phyloP scores from a whole-genome alignment of 2,888 invertebrate species.

The Ectemnius cavifrons region DNA sequence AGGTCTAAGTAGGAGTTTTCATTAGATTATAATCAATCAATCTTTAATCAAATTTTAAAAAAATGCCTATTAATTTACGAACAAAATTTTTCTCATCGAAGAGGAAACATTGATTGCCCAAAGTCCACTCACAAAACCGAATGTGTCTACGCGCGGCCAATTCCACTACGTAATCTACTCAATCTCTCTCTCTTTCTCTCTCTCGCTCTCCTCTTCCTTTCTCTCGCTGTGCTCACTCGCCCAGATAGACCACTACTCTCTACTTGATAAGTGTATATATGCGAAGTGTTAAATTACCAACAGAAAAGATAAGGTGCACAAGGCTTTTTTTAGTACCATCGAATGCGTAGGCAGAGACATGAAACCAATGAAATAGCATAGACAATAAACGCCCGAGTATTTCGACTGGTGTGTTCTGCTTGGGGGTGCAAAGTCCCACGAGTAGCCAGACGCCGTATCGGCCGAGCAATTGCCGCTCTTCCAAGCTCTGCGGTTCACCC shows the following conservation, averaged over 20 bases:
- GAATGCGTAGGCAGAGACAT: slow-evolving; percentile 97
- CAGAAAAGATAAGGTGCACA: slow-evolving; percentile 77
- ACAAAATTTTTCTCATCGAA: too few species aligned
- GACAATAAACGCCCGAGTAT: slow-evolving; percentile 94
- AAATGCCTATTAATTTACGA: too few species aligned
- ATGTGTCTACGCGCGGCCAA: slow-evolving; percentile 68
- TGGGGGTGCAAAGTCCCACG: slow-evolving; percentile 93
- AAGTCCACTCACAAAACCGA: slow-evolving; percentile 29
- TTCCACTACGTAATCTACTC: slow-evolving; percentile 44
- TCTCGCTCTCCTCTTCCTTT: slow-evolving; percentile 8
- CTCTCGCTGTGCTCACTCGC: slow-evolving; percentile 51
- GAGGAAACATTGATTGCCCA: too few species aligned
- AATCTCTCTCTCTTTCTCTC: slow-evolving; percentile 19
- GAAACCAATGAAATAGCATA: slow-evolving; percentile 99
- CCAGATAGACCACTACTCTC: slow-evolving; percentile 43
- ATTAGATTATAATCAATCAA: too few species aligned
- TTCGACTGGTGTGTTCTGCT: slow-evolving; percentile 87
- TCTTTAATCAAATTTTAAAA: too few species aligned
- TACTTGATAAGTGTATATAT: slow-evolving; percentile 73
- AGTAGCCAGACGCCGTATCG: slow-evolving; percentile 98
- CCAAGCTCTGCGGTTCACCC: slow-evolving; percentile 79
- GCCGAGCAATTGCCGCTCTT: slow-evolving; percentile 93
- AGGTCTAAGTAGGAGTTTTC: too few species aligned
- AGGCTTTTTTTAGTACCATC: slow-evolving; percentile 85
- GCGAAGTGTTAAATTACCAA: slow-evolving; percentile 77